phyloP scores from a whole-genome alignment of 2,113 vertebrate genomes.

The Bubo bubo region DNA sequence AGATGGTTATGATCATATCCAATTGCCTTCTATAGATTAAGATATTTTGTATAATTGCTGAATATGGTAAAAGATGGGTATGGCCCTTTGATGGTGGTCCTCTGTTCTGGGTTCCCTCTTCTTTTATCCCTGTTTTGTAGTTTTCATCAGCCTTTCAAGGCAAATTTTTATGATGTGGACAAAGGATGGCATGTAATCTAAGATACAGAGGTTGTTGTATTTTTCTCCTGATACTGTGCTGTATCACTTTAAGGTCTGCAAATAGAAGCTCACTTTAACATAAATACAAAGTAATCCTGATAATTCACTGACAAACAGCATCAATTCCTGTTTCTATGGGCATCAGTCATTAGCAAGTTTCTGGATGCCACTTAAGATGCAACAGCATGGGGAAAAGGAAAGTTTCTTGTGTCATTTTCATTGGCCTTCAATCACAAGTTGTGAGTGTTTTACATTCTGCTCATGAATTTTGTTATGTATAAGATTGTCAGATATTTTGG shows the following conservation, averaged over 20 bases:
- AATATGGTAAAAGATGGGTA: not conserved
- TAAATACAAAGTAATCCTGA: not conserved
- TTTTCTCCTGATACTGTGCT: not conserved
- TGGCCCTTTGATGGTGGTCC: not conserved
- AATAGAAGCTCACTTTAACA: not conserved
- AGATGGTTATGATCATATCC: not conserved
- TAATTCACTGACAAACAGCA: not conserved
- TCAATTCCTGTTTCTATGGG: not conserved
- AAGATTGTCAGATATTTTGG: not conserved
- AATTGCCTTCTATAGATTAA: not conserved
- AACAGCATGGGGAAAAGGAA: not conserved
- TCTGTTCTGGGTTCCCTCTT: not conserved
- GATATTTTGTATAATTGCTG: not conserved
- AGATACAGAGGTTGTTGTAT: not conserved
- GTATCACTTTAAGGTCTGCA: not conserved
- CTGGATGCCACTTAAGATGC: not conserved
- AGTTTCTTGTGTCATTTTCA: not conserved
- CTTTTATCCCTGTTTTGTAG: not conserved
- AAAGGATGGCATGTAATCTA: not conserved
- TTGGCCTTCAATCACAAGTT: not conserved
- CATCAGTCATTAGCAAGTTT: not conserved
- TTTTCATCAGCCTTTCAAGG: not conserved
- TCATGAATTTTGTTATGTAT: not conserved
- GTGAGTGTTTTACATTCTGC: not conserved
- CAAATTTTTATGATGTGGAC: not conserved